phyloP scores from a whole-genome alignment of 2,888 invertebrate species.

The Smittia sp. region DNA sequence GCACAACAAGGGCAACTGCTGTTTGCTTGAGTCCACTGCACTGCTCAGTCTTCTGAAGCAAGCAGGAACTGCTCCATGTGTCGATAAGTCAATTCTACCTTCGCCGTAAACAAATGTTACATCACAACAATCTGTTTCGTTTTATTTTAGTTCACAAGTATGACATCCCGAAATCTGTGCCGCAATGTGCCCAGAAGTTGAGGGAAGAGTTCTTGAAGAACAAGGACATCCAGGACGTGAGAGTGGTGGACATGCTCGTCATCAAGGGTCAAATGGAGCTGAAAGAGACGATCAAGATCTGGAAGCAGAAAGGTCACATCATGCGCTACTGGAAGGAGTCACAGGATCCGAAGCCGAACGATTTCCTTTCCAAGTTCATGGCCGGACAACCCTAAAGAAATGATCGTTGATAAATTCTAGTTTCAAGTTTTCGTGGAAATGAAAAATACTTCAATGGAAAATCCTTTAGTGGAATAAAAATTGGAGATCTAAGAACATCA shows the following conservation, averaged over 20 bases:
- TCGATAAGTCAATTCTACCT: not conserved
- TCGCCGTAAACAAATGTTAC: slow-evolving; percentile 35
- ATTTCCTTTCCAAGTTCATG: slow-evolving; percentile 90
- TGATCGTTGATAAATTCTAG: slow-evolving; percentile 3
- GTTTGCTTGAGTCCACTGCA: too few relatives aligned
- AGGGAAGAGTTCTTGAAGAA: slow-evolving; percentile 76
- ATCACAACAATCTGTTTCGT: slow-evolving; percentile 36
- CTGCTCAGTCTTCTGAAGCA: not conserved
- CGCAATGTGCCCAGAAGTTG: slow-evolving; percentile 69
- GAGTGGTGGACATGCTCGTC: slow-evolving; percentile 87
- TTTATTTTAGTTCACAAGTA: slow-evolving; percentile 72
- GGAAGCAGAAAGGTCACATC: slow-evolving; percentile 86
- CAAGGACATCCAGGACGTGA: slow-evolving; percentile 74
- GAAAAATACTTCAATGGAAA: not conserved
- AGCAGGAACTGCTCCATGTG: not conserved
- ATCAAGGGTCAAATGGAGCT: slow-evolving; percentile 97
- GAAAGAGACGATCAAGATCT: slow-evolving; percentile 77
- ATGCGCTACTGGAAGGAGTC: slow-evolving; percentile 57
- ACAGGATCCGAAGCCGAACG: slow-evolving; percentile 78
- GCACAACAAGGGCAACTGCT: not conserved
- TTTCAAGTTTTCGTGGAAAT: not conserved
- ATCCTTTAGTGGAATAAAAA: slow-evolving; percentile 21
- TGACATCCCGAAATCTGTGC: slow-evolving; percentile 73
- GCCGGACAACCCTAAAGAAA: slow-evolving; percentile 53
- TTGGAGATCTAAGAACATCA: not conserved